phyloP scores from a whole-genome alignment of 2,797 vertebrate species.

The Mormyrops boulengeri region DNA sequence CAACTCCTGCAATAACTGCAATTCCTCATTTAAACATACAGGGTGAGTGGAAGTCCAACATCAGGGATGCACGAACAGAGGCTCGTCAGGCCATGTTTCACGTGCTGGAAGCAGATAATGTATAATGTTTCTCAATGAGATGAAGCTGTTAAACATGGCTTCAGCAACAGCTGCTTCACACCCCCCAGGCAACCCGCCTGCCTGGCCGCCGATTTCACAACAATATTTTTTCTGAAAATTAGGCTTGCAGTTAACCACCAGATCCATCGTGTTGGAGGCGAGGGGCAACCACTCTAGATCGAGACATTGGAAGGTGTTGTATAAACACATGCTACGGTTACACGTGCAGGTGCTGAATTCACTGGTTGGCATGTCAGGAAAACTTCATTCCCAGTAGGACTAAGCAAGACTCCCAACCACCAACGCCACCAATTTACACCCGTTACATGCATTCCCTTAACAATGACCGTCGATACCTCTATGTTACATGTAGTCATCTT shows the following conservation, averaged over 20 bases:
- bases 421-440: neutral
- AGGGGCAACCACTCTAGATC: neutral
- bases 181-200: slow-evolving; percentile 34
- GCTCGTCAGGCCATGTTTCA: slow-evolving; percentile 30
- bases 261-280: slow-evolving; percentile 36
- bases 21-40: slow-evolving; percentile 44
- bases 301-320: neutral
- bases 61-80: slow-evolving; percentile 28
- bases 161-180: slow-evolving; percentile 52
- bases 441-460: neutral
- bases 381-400: neutral
- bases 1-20: slow-evolving; percentile 28
- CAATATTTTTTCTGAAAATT: slow-evolving; percentile 51
- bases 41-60: slow-evolving; percentile 18
- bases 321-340: neutral
- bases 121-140: slow-evolving; percentile 56
- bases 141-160: slow-evolving; percentile 52
- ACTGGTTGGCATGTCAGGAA: neutral
- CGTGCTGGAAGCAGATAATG: slow-evolving; percentile 37
- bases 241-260: slow-evolving; percentile 47
- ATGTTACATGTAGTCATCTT: neutral
- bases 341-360: neutral
- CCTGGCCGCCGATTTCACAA: slow-evolving; percentile 36
- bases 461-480: neutral
- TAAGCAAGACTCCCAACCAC: neutral